Base-by-base conservation (phyloP, 1,140 invertebrate genomes). In the Laupala kohalensis region DNA sequence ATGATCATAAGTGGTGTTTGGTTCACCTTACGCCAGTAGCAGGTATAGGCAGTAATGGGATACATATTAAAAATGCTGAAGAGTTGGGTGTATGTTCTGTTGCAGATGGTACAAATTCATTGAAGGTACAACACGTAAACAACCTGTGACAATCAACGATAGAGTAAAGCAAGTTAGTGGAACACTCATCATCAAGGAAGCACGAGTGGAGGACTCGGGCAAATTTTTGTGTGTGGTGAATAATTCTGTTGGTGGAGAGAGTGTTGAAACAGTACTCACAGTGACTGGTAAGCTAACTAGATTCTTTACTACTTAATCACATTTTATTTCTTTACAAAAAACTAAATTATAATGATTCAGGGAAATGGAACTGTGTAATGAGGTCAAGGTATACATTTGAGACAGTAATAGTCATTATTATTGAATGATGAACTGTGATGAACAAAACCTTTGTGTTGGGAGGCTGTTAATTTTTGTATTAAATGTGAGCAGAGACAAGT, bases 101-200 rank as follows among this genome's bases (percentile, higher is more conserved):
- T 90, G 28, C 88, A 96, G 93, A 86, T 95, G 93, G 93, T 95
- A 93, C 83, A 96, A 96, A 79, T 95, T 95, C 80, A 89, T 93
- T 74, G 93, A 95, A 74, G 92, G 91, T 26, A 90, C 90, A 0
- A 87, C 87, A 4, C 86, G 91, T 29, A 93, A 94, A 78, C 90
- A 93, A 79, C 89, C 91, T 24, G 92, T 96, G 4, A 85, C 87
- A 62, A 81, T 95, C 67, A 90, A 93, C 78, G 93, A 96, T 66
- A 87, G 93, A 75, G 90, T 96, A 2, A 92, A 93, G 77, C 94
- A 96, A 83, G 91, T 94, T n/a, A 94, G 94, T 74, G 95, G 95
- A 71, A 97, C 95, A 71, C 82, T 97, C 72, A 93, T 96, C 74
- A 95, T 97, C 72, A 88, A 90, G 72, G 92, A 95, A 78, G 93